Conservation (phyloP, 2,888 invertebrate species). For the Protodeltote pygarga region DNA sequence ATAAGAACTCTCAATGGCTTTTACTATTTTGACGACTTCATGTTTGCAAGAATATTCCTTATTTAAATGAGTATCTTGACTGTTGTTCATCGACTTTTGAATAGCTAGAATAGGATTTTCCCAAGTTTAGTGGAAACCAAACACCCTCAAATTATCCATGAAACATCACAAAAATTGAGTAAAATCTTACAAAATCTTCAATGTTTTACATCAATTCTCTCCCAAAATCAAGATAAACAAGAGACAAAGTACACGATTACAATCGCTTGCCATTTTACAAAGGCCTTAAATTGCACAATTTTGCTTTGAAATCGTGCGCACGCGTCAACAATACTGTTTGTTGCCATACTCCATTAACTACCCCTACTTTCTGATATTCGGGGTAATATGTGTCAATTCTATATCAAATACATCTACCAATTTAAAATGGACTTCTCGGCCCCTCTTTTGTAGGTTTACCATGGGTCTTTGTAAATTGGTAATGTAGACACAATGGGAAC, state of each 20-base stretch:
- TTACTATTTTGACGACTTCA: too few species aligned
- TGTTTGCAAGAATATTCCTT: too few species aligned
- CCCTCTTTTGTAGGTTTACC: not conserved
- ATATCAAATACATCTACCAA: slow-evolving; percentile 53
- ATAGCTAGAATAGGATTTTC: too few species aligned
- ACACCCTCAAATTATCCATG: too few species aligned
- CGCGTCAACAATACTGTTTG: slow-evolving; percentile 65
- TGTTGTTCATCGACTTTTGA: too few species aligned
- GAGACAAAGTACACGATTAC: not conserved
- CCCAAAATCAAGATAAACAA: slow-evolving; percentile 1
- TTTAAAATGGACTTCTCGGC: slow-evolving; percentile 47
- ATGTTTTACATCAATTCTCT: slow-evolving; percentile 3
- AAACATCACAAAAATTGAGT: too few species aligned
- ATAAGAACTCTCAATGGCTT: too few species aligned
- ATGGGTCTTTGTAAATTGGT: slow-evolving; percentile 55
- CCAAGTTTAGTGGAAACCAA: too few species aligned
- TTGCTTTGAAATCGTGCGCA: slow-evolving; percentile 63
- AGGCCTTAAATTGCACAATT: slow-evolving; percentile 50
- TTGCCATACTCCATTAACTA: slow-evolving; percentile 69
- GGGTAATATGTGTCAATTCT: slow-evolving; percentile 69
- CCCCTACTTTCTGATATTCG: slow-evolving; percentile 62
- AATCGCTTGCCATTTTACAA: slow-evolving; percentile 30
- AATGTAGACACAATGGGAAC: slow-evolving; percentile 54
- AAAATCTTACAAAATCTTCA: too few species aligned
- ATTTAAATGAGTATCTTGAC: too few species aligned